Percentiles rank a stretch among this genome's conserved stretches.
Evolutionary conservation across 2,888 invertebrate genomes (phyloP).

Genomic region (Limnephilus auricula): DNA sequence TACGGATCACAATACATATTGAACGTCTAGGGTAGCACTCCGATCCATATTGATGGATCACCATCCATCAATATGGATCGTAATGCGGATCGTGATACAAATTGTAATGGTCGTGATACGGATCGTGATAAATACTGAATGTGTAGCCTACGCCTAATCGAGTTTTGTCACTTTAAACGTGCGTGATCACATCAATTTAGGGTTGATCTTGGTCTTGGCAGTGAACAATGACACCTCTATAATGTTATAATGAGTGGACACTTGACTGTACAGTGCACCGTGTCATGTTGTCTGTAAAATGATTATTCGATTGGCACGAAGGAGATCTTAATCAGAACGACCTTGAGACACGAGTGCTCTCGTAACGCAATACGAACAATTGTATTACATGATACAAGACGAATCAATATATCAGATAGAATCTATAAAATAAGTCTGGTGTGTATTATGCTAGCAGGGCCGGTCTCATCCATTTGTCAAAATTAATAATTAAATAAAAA

Average conservation of each 20-base stretch:
- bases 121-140: too few relatives aligned
- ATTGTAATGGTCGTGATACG: too few relatives aligned
- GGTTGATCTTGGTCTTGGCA: not conserved
- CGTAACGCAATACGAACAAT: not conserved
- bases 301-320: not conserved
- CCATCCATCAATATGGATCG: too few relatives aligned
- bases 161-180: not conserved
- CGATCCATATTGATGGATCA: too few relatives aligned
- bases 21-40: too few relatives aligned
- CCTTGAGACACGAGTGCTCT: not conserved
- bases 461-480: too few relatives aligned
- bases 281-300: not conserved
- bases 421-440: not conserved
- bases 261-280: not conserved
- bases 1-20: too few relatives aligned
- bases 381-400: not conserved
- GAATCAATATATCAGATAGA: not conserved
- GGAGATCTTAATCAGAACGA: not conserved
- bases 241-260: not conserved
- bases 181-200: not conserved
- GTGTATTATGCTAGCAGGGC: not conserved
- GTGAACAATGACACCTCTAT: not conserved
- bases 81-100: too few relatives aligned
- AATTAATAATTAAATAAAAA: too few relatives aligned
- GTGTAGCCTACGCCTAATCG: not conserved